A percentile compares a stretch with the other conserved stretches of the same genome.
Conservation (phyloP, 2,797 vertebrate genomes). For the Lemur catta region DNA sequence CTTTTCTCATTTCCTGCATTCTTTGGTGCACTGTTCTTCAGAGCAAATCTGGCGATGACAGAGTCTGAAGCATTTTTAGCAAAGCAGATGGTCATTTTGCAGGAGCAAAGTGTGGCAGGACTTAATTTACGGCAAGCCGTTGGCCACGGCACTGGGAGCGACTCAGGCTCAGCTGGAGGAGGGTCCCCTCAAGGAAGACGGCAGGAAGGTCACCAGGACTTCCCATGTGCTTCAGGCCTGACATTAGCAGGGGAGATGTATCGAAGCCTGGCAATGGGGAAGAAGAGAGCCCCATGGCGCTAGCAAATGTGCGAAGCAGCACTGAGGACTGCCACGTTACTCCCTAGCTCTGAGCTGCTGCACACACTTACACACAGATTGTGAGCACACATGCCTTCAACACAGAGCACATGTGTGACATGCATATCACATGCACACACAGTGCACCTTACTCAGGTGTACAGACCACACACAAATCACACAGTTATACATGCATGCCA, state of each 20-base stretch:
- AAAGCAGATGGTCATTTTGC: constrained; percentile 30
- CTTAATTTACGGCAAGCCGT: not conserved
- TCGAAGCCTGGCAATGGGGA: accelerated
- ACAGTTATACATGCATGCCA: accelerated
- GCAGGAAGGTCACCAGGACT: not conserved
- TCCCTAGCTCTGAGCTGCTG: not conserved
- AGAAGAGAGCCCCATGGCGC: not conserved
- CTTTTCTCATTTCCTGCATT: not conserved
- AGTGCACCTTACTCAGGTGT: not conserved
- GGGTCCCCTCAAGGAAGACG: not conserved
- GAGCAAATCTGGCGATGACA: not conserved
- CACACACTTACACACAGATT: not conserved
- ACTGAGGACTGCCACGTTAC: accelerated
- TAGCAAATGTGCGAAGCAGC: too few relatives aligned
- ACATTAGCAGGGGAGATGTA: accelerated
- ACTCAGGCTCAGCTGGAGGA: not conserved
- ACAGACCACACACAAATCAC: not conserved
- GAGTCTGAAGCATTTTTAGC: not conserved
- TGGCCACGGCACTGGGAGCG: not conserved
- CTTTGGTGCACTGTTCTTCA: not conserved
- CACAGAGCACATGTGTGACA: not conserved
- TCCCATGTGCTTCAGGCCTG: accelerated
- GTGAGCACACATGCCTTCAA: too few relatives aligned
- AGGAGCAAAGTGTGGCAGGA: not conserved
- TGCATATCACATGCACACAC: accelerated